Percentiles rank a stretch among this genome's conserved stretches.
Evolutionary conservation across 2,797 vertebrate species (phyloP).

Genomic region (Poliocrania exsul): DNA sequence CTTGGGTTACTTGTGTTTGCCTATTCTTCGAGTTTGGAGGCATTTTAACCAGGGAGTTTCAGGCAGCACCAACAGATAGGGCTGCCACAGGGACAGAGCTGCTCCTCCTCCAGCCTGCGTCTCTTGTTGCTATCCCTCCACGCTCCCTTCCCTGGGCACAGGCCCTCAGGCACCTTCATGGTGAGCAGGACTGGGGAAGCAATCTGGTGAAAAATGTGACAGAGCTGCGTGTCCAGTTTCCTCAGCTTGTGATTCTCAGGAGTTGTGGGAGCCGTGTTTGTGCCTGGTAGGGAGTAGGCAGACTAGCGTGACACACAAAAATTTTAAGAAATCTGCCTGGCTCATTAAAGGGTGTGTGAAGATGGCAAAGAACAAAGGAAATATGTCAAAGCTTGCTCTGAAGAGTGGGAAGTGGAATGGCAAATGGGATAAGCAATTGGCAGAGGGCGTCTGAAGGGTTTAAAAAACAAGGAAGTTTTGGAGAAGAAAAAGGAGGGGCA

Average conservation of each 20-base stretch:
- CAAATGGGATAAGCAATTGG: background rate
- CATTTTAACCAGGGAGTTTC: background rate
- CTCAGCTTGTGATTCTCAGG: background rate
- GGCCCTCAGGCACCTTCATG: accelerated
- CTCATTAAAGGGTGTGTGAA: slow-evolving; percentile 4
- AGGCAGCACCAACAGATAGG: background rate
- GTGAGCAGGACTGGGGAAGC: background rate
- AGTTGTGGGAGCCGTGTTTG: background rate
- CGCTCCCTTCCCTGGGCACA: background rate
- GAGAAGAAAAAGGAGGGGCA: background rate
- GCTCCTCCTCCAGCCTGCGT: background rate
- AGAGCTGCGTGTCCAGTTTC: accelerated
- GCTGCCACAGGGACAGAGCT: background rate
- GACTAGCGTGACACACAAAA: background rate
- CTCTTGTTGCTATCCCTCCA: background rate
- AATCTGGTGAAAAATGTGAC: accelerated
- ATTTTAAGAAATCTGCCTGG: background rate
- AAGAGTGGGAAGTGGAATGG: background rate
- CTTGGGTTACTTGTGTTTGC: background rate
- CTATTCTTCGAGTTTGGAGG: background rate
- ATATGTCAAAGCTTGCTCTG: background rate
- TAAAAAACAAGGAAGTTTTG: slow-evolving; percentile 4
- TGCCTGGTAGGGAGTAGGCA: background rate
- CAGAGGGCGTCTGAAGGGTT: background rate
- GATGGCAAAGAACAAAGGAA: slow-evolving; percentile 20